Percentiles rank a stretch among this genome's conserved stretches.
These are phyloP conservation scores for Chloropsis cyanopogon DNA, from an alignment of 2,113 vertebrate genomes.

Conservation along the genomic window DNA sequence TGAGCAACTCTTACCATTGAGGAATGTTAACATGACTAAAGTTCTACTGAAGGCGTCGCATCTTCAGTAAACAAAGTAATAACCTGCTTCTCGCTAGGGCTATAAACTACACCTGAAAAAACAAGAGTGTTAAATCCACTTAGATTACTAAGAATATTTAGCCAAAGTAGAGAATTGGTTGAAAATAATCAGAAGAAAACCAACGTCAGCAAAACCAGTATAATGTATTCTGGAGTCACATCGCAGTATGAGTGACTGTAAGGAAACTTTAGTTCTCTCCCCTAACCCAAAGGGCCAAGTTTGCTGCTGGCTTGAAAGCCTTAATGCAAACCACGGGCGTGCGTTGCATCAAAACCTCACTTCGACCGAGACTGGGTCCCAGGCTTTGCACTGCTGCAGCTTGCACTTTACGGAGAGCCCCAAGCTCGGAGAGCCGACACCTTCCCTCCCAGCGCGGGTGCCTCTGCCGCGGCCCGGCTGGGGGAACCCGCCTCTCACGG, in stretches of 20 bases:
- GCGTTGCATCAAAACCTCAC: background rate
- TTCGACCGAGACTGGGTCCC: rapidly evolving
- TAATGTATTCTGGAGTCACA: rapidly evolving
- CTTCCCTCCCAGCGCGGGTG: background rate
- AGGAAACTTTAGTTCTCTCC: rapidly evolving
- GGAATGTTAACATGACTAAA: background rate
- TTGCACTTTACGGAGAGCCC: background rate
- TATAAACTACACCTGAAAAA: background rate
- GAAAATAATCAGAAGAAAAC: background rate
- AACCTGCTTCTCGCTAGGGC: background rate
- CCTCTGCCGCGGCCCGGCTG: rapidly evolving
- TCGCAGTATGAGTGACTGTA: rapidly evolving
- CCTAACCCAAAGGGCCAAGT: no score
- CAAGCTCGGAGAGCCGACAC: background rate
- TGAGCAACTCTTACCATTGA: background rate
- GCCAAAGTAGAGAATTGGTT: background rate
- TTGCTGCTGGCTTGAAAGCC: background rate
- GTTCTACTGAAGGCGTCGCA: background rate
- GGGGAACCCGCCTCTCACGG: rapidly evolving
- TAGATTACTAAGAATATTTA: background rate
- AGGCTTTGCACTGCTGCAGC: background rate
- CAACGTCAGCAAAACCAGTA: rapidly evolving
- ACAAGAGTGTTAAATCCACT: background rate
- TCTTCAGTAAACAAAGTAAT: background rate
- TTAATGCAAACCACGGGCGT: background rate